Percentiles rank a stretch among this genome's conserved stretches.
phyloP scores from a whole-genome alignment of 2,113 vertebrate genomes.

The Micromys minutus region DNA sequence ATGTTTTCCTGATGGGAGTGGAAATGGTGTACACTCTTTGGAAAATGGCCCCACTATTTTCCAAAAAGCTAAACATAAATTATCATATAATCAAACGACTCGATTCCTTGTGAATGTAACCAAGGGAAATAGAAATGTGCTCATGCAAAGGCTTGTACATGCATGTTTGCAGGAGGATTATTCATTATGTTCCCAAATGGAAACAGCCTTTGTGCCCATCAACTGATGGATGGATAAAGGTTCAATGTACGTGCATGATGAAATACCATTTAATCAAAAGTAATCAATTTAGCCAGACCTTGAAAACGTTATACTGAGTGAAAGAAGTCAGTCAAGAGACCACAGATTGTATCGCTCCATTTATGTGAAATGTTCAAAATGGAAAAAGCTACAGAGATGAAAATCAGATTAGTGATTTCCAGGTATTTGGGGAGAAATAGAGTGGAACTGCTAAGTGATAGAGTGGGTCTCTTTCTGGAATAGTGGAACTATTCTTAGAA shows the following conservation, averaged over 20 bases:
- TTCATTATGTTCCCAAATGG: slow-evolving; percentile 19
- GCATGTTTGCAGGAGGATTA: slow-evolving; percentile 14
- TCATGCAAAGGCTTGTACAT: slow-evolving; percentile 16
- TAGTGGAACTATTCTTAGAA: neutral
- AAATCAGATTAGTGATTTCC: slow-evolving; percentile 12
- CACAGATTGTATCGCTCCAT: neutral
- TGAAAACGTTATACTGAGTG: neutral
- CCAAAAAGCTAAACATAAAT: slow-evolving; percentile 49
- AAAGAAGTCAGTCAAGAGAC: slow-evolving; percentile 4
- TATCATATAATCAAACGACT: slow-evolving; percentile 20
- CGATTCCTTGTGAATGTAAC: neutral
- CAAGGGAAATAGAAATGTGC: slow-evolving; percentile 34
- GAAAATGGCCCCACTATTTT: slow-evolving; percentile 25
- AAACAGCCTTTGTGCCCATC: neutral
- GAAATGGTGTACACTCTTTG: slow-evolving; percentile 22
- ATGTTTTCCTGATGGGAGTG: slow-evolving; percentile 15
- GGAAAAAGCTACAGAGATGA: slow-evolving; percentile 14
- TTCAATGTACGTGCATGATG: neutral
- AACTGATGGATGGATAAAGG: slow-evolving; percentile 11
- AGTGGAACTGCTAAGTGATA: neutral
- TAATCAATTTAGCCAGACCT: slow-evolving; percentile 4
- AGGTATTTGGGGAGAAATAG: neutral
- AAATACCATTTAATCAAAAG: slow-evolving; percentile 12
- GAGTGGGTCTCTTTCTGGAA: neutral
- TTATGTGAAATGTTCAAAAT: slow-evolving; percentile 29